These are phyloP conservation scores for Ethmia dodecea DNA, from an alignment of 2,888 invertebrate genomes.

Conservation along the genomic window DNA sequence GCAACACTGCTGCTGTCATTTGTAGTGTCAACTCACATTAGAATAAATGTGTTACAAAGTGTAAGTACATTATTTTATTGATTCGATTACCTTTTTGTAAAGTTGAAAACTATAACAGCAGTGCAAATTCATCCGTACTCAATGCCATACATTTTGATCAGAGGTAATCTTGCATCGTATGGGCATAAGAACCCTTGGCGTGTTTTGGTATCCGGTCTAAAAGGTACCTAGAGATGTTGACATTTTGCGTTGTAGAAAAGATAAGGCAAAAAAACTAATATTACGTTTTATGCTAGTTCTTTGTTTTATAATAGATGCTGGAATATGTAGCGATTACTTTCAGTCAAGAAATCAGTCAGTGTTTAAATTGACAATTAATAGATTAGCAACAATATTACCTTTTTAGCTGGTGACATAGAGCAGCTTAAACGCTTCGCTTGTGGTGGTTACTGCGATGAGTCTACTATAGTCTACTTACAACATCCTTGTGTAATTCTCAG, in stretches of 20 bases:
- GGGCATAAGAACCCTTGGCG: constrained; percentile 92
- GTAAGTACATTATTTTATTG: neutral
- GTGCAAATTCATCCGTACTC: constrained; percentile 53
- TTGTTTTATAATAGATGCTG: too few relatives aligned
- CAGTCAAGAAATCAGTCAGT: too few relatives aligned
- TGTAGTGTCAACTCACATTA: too few relatives aligned
- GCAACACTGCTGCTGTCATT: too few relatives aligned
- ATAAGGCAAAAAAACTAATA: constrained; percentile 2
- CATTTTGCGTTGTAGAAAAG: constrained; percentile 13
- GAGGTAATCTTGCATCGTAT: constrained; percentile 92
- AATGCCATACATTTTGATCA: constrained; percentile 95
- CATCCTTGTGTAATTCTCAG: constrained; percentile 93
- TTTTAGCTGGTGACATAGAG: constrained; percentile 85
- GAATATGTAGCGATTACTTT: too few relatives aligned
- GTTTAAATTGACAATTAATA: too few relatives aligned
- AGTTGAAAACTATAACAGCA: neutral
- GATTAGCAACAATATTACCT: neutral
- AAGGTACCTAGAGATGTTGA: constrained; percentile 76
- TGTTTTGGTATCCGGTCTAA: constrained; percentile 90
- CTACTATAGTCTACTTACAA: constrained; percentile 90
- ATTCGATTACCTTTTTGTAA: neutral
- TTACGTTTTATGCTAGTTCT: too few relatives aligned
- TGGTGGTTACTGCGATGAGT: constrained; percentile 90
- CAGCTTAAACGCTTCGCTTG: constrained; percentile 90
- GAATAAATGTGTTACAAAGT: too few relatives aligned